phyloP scores from a whole-genome alignment of 2,888 invertebrate genomes.

The Plagodis pulveraria region DNA sequence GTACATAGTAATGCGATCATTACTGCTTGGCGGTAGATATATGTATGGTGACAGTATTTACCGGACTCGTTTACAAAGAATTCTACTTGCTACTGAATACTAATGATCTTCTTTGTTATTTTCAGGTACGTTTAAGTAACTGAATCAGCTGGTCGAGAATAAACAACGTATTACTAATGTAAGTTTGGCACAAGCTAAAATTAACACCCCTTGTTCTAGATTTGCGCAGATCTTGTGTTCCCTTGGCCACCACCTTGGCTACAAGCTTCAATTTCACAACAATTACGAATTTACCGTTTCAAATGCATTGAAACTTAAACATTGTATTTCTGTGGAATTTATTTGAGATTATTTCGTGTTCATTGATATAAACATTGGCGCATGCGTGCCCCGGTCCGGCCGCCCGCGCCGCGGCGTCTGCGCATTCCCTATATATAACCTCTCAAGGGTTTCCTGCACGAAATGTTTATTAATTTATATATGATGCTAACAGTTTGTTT shows the following conservation, averaged over 20 bases:
- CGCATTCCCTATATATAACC: slow-evolving; percentile 75
- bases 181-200: slow-evolving; percentile 22
- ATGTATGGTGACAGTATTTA: too few relatives aligned
- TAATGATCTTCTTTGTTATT: slow-evolving; percentile 7
- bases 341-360: slow-evolving; percentile 61
- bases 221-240: slow-evolving; percentile 24
- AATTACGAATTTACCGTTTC: slow-evolving; percentile 42
- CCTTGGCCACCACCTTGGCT: slow-evolving; percentile 47
- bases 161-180: slow-evolving; percentile 8
- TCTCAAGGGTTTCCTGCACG: slow-evolving; percentile 76
- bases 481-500: slow-evolving; percentile 73
- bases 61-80: too few relatives aligned
- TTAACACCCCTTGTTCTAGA: slow-evolving; percentile 12
- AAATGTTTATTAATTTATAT: slow-evolving; percentile 78
- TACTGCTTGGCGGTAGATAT: too few relatives aligned
- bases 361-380: slow-evolving; percentile 70
- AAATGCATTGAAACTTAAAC: slow-evolving; percentile 45
- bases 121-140: slow-evolving; percentile 24
- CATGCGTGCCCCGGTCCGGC: slow-evolving; percentile 45
- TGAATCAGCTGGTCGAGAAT: neutral
- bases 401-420: slow-evolving; percentile 66
- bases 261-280: slow-evolving; percentile 43
- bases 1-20: too few relatives aligned
- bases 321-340: slow-evolving; percentile 46
- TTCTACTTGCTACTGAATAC: too few relatives aligned